Evolutionary conservation across 2,113 vertebrate genomes (phyloP).

Genomic region (Scartelaos histophorus): DNA sequence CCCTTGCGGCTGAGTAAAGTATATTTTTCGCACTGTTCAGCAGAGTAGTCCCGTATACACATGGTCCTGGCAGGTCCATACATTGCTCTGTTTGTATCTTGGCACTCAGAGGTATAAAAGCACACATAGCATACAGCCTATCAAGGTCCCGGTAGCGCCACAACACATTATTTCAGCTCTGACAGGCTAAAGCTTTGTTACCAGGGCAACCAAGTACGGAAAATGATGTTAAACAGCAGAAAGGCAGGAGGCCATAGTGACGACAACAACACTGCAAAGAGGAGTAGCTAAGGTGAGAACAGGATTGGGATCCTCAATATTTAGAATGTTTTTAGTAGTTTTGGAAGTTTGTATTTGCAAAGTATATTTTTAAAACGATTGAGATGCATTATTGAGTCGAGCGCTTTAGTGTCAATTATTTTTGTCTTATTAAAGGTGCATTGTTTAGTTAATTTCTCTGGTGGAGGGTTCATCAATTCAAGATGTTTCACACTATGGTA

Average conservation of each 20-base stretch:
- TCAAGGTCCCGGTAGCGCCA: conserved; percentile 17
- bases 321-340: too few species aligned
- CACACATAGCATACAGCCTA: not conserved
- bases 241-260: conserved; percentile 3
- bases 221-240: conserved; percentile 13
- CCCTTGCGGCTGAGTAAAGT: too few species aligned
- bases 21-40: not conserved
- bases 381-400: too few species aligned
- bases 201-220: conserved; percentile 43
- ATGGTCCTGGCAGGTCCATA: not conserved
- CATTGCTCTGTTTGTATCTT: not conserved
- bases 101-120: not conserved
- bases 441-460: too few species aligned
- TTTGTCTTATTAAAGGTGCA: too few species aligned
- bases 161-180: conserved; percentile 33
- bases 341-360: too few species aligned
- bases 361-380: not conserved
- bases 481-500: too few species aligned
- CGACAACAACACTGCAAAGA: not conserved
- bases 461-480: too few species aligned
- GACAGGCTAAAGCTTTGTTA: conserved; percentile 42
- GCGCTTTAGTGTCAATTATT: too few species aligned
- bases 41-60: not conserved
- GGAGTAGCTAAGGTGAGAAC: not conserved
- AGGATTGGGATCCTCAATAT: too few species aligned